Evolutionary conservation across 2,113 vertebrate species (phyloP).

Genomic region (Fregata magnificens): DNA sequence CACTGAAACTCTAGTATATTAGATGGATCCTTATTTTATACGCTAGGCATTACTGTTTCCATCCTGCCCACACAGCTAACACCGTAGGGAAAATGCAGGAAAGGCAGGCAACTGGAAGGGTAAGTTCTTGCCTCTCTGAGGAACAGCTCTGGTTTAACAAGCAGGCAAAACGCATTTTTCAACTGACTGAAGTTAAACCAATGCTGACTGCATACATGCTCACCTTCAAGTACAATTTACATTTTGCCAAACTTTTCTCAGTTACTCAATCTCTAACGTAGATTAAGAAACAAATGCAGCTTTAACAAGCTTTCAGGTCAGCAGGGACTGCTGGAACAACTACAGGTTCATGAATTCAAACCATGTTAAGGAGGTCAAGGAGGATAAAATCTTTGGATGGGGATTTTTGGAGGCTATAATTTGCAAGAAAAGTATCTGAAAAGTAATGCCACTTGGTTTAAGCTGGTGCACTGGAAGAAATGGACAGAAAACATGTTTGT

Average conservation of each 20-base stretch:
- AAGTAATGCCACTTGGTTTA: not conserved
- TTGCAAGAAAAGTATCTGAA: not conserved
- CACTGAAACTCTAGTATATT: not conserved
- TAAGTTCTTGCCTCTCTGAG: not conserved
- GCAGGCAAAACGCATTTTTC: not conserved
- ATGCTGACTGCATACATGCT: not conserved
- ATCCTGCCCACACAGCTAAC: not conserved
- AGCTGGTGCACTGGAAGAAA: not conserved
- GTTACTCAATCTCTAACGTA: not conserved
- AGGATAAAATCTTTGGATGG: not conserved
- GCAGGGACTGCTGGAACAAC: not conserved
- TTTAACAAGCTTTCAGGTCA: slow-evolving; percentile 13
- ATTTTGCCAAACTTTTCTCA: not conserved
- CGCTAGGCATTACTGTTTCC: not conserved
- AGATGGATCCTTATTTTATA: not conserved
- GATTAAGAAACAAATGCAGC: not conserved
- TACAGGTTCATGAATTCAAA: not conserved
- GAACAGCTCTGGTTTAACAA: not conserved
- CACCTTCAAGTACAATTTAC: not conserved
- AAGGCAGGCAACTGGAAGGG: not conserved
- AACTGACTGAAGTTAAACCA: not conserved
- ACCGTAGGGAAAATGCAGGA: not conserved
- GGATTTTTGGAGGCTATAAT: not conserved
- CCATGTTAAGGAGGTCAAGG: not conserved
- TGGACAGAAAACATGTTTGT: not conserved